These are phyloP conservation scores for Petrolisthes cinctipes DNA, from an alignment of 2,888 invertebrate genomes.

Conservation along the genomic window DNA sequence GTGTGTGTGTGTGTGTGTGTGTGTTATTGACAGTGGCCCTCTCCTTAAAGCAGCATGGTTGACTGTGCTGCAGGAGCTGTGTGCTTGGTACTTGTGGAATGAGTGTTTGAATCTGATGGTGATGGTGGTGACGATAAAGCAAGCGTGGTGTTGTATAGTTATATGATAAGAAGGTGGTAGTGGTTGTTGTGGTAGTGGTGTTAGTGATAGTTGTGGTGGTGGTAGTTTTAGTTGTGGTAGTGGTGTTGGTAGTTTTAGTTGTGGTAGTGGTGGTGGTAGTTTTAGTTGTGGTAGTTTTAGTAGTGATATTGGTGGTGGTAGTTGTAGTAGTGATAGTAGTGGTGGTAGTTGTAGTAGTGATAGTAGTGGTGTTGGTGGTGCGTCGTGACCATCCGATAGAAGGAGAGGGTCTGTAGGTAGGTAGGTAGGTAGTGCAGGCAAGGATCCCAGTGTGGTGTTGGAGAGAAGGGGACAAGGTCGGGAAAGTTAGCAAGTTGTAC, in stretches of 20 bases:
- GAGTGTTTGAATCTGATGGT: too few species aligned
- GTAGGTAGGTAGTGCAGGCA: not conserved
- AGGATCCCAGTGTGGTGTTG: slow-evolving; percentile 50
- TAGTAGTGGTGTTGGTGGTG: not conserved
- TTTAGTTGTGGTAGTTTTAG: not conserved
- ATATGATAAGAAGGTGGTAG: too few species aligned
- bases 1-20: too few species aligned
- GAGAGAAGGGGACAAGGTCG: slow-evolving; percentile 71
- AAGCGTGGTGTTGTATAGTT: too few species aligned
- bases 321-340: not conserved
- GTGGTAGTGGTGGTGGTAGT: not conserved
- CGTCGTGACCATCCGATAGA: too few species aligned
- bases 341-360: not conserved
- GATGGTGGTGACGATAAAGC: too few species aligned
- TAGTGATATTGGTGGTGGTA: not conserved
- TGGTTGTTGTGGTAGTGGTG: too few species aligned
- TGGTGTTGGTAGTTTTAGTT: not conserved
- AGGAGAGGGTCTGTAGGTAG: not conserved
- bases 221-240: not conserved
- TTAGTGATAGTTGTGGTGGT: not conserved
- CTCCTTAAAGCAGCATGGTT: too few species aligned
- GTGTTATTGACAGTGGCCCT: too few species aligned
- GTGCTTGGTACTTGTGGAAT: too few species aligned
- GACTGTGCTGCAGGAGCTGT: too few species aligned
- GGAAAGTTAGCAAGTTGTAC: slow-evolving; percentile 99